Conservation (phyloP, 2,888 invertebrate genomes). For the Helicoverpa assulta region DNA sequence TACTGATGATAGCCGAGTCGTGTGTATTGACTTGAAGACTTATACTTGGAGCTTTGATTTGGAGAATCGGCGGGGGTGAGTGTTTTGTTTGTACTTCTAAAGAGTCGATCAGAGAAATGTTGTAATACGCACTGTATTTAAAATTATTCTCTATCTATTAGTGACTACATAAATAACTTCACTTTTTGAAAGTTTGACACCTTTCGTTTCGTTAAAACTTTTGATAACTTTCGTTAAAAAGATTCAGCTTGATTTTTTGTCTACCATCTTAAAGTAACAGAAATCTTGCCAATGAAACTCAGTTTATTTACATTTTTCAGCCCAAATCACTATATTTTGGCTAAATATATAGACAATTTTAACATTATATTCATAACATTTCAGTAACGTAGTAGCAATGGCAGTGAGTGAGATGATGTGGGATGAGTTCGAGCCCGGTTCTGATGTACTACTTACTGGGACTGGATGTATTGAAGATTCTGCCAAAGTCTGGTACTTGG, state of each 20-base stretch:
- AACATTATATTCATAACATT: constrained; percentile 3
- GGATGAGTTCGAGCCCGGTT: constrained; percentile 81
- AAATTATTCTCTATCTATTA: no score
- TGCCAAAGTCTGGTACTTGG: constrained; percentile 85
- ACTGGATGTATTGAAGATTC: constrained; percentile 81
- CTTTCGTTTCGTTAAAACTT: no score
- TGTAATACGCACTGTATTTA: no score
- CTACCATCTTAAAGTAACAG: no score
- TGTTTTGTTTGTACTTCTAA: constrained; percentile 24
- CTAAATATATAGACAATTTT: not conserved
- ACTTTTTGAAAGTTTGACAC: no score
- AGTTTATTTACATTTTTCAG: no score
- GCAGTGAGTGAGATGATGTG: constrained; percentile 81
- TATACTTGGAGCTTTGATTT: constrained; percentile 78
- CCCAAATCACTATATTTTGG: no score
- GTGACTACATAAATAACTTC: no score
- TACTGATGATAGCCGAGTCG: constrained; percentile 83
- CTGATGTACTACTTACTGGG: constrained; percentile 83
- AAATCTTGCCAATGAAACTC: no score
- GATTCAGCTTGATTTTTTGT: no score
- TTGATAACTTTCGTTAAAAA: no score
- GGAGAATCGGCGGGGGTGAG: constrained; percentile 86
- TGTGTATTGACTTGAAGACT: constrained; percentile 83
- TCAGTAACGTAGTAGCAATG: constrained; percentile 84
- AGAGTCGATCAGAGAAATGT: no score